A percentile compares a stretch with the other conserved stretches of the same genome.
Conservation (phyloP, 2,113 vertebrate genomes). For the Antennarius striatus region DNA sequence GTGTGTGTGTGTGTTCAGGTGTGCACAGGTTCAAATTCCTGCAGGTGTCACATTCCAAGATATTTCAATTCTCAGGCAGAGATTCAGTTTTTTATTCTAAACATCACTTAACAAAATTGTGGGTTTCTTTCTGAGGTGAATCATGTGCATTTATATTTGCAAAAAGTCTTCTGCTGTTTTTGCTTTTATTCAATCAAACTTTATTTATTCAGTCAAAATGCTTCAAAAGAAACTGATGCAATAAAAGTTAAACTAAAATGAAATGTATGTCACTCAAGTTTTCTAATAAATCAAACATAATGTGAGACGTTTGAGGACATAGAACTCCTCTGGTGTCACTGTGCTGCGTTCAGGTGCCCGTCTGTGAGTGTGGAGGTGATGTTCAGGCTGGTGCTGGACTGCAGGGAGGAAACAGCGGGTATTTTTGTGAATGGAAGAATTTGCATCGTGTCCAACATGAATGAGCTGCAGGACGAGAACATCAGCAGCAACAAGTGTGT, state of each 20-base stretch:
- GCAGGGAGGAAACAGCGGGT: constrained; percentile 9
- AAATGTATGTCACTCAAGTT: too few species aligned
- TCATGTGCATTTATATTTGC: too few species aligned
- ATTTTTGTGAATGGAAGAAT: constrained; percentile 55
- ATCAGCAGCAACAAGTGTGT: constrained; percentile 14
- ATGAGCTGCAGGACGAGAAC: constrained; percentile 6
- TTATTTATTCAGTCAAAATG: too few species aligned
- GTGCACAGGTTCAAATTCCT: constrained; percentile 15
- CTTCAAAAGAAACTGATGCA: too few species aligned
- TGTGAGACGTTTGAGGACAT: too few species aligned
- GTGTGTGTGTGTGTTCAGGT: constrained; percentile 30
- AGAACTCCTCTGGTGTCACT: too few species aligned
- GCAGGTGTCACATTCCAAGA: constrained; percentile 8
- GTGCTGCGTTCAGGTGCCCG: constrained; percentile 9
- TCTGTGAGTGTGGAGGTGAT: background rate
- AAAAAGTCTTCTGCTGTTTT: too few species aligned
- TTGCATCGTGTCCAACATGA: constrained; percentile 8
- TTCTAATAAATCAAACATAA: too few species aligned
- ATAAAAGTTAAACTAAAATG: too few species aligned
- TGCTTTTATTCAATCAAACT: too few species aligned
- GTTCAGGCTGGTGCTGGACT: constrained; percentile 4
- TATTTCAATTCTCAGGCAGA: accelerated
- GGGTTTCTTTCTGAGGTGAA: too few species aligned
- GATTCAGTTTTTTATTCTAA: background rate
- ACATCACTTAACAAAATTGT: too few species aligned